Base-by-base conservation (phyloP, 1,140 invertebrate genomes). In the Drosophila equinoxialis region DNA sequence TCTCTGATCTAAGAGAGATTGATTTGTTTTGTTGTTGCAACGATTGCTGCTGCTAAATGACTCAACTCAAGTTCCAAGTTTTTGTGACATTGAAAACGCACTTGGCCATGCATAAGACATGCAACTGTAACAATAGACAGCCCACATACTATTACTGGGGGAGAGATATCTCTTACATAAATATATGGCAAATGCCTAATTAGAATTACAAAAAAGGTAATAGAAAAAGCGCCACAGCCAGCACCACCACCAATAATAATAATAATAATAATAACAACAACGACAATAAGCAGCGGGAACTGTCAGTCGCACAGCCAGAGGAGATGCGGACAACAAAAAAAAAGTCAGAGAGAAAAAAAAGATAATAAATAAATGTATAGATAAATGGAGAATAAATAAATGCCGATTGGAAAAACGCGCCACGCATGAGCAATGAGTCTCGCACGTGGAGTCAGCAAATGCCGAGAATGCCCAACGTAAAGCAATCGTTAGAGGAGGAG, bases 341-440 rank as follows among this genome's bases (percentile, higher is more conserved):
- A 37, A 68, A 75, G 48, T 23, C 68, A 63, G 64, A 30, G 30
- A 30, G 6, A 30, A 30, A 30, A 74, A 74, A 87, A 74, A 87
- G 84, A 87, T 87, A 89, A 89, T 87, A 89, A 89, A 89, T 87
- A 89, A 87, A 83, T 73, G 76, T 80, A 80, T 89, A 87, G 84
- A 90, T 89, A 89, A 89, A 89, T 89, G 73, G 77, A 73, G 84
- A 87, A 89, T 89, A 89, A 89, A 89, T 89, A 89, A 89, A 84
- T 81, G 85, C 41, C 84, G 80, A 89, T 89, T 84, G 84, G 67
- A 64, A 76, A 68, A 67, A 89, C 84, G 84, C 77, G 42, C 8
- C 65, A 79, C 80, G 84, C 84, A 89, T 89, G 74, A 61, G 54
- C 74, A 89, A 89, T 81, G 81, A 81, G 77, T 62, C 45, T 48